These are phyloP conservation scores for Tuta absoluta DNA, from an alignment of 2,888 invertebrate species.

Conservation along the genomic window DNA sequence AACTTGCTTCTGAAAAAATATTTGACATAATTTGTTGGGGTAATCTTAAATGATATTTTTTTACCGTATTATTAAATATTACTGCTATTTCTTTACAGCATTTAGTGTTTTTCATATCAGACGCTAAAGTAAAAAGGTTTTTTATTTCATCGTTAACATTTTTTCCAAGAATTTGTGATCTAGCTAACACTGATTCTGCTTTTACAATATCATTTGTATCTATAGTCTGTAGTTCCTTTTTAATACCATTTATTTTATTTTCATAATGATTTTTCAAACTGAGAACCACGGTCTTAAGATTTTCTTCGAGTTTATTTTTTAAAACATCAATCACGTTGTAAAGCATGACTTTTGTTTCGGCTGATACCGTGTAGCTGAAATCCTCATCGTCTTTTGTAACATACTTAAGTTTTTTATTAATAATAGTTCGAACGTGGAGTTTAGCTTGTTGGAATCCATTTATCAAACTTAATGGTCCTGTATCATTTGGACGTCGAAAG, in stretches of 20 bases:
- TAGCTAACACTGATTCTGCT: neutral
- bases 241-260: neutral
- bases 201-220: neutral
- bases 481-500: no score
- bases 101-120: neutral
- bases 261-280: neutral
- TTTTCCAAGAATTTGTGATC: neutral
- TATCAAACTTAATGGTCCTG: no score
- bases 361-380: slow-evolving; percentile 11
- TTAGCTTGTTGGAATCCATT: neutral
- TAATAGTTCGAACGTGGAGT: neutral
- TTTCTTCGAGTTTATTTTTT: no score
- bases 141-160: neutral
- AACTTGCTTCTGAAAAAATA: no score
- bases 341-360: neutral
- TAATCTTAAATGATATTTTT: no score
- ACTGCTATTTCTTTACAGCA: neutral
- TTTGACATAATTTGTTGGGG: no score
- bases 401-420: neutral
- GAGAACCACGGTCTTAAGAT: neutral
- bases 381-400: neutral
- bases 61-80: neutral
- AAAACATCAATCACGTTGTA: neutral
- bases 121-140: neutral
- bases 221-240: neutral